Conservation (phyloP, 2,113 vertebrate genomes). For the Poeciliopsis occidentalis region DNA sequence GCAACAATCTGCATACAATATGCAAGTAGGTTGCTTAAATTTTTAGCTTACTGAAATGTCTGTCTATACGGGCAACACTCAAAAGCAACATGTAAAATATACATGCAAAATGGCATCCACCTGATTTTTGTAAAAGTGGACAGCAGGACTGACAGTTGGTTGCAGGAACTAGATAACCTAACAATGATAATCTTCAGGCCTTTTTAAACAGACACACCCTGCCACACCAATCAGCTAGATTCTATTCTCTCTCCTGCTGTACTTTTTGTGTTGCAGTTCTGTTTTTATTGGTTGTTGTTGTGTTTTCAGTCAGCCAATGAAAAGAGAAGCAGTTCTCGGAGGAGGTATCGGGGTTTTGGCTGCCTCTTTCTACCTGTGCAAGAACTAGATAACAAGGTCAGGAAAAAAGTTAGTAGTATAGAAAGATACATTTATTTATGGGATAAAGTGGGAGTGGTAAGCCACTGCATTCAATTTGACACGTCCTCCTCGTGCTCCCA, state of each 20-base stretch:
- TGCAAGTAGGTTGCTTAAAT: no score
- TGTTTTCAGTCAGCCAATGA: constrained; percentile 74
- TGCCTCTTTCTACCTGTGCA: constrained; percentile 85
- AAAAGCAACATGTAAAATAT: no score
- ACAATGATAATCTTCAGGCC: constrained; percentile 14
- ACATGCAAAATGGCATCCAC: neutral
- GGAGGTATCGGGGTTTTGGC: constrained; percentile 90
- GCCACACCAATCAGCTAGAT: neutral
- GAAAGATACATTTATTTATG: no score
- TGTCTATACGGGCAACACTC: no score
- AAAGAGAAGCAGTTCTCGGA: constrained; percentile 85
- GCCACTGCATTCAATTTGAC: no score
- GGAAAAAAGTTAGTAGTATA: no score
- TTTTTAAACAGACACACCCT: constrained; percentile 11
- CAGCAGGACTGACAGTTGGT: neutral
- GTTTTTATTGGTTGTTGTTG: constrained; percentile 2
- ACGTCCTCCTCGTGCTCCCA: no score
- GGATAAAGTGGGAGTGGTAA: no score
- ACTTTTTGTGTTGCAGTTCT: neutral
- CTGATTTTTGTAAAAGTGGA: neutral
- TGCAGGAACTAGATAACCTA: constrained; percentile 21
- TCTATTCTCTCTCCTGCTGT: fast-evolving
- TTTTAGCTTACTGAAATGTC: no score
- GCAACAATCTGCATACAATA: no score
- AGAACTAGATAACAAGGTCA: constrained; percentile 24